phyloP scores from a whole-genome alignment of 35 echinoderm and acorn worm species.

The Holothuria glaberrima region DNA sequence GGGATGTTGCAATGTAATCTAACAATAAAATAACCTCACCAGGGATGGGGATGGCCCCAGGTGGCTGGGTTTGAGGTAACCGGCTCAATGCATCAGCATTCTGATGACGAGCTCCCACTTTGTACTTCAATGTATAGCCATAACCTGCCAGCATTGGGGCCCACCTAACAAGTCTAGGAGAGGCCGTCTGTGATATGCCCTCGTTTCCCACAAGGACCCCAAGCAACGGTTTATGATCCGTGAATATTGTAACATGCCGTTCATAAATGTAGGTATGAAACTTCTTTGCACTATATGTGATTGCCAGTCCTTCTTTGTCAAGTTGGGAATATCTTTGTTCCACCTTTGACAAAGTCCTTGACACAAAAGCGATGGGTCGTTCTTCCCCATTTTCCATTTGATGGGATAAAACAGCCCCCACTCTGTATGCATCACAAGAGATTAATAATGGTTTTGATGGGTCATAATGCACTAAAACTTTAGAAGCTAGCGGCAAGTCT shows the following conservation, averaged over 20 bases:
- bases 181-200: slow-evolving; percentile 39
- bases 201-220: slow-evolving; percentile 41
- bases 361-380: slow-evolving; percentile 56
- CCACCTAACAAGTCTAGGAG: slow-evolving; percentile 47
- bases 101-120: slow-evolving; percentile 11
- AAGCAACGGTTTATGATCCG: slow-evolving; percentile 71
- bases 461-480: slow-evolving; percentile 72
- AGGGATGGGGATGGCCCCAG: slow-evolving; percentile 13
- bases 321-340: slow-evolving; percentile 66
- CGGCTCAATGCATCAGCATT: slow-evolving; percentile 68
- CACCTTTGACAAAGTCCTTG: slow-evolving; percentile 26
- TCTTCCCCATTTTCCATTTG: slow-evolving; percentile 7
- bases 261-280: slow-evolving; percentile 77
- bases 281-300: slow-evolving; percentile 53
- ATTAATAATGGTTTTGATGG: slow-evolving; percentile 11
- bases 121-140: slow-evolving; percentile 52
- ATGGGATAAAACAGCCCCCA: slow-evolving; percentile 57
- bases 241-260: slow-evolving; percentile 33
- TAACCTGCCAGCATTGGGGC: no score
- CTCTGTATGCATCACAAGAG: slow-evolving; percentile 64
- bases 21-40: slow-evolving; percentile 27
- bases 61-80: slow-evolving; percentile 10
- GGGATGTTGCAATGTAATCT: slow-evolving; percentile 15
- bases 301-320: slow-evolving; percentile 72
- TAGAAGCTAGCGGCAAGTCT: background rate